Percentiles rank a stretch among this genome's conserved stretches.
These are phyloP conservation scores for Chondrilla cf. caribensis DNA, from an alignment of 37 sponge, comb jelly and placozoan genomes.

Conservation along the genomic window DNA sequence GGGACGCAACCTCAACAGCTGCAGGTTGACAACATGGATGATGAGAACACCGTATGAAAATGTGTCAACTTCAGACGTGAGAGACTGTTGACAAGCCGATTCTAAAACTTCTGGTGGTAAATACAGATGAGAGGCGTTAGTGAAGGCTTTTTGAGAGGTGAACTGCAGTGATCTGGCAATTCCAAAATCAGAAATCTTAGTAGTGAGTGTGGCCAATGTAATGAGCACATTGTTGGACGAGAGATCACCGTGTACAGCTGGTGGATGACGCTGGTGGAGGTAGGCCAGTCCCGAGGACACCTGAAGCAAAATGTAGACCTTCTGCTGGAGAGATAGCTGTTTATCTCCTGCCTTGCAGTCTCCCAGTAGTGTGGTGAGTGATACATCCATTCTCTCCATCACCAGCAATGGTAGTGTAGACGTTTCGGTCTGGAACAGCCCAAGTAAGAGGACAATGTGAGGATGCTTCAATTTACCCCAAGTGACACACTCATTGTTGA, in stretches of 20 bases:
- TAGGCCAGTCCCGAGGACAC: slow-evolving; percentile 41
- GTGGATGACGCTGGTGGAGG: slow-evolving; percentile 39
- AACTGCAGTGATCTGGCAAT: slow-evolving; percentile 11
- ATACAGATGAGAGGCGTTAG: too few relatives aligned
- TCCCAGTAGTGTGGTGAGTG: slow-evolving; percentile 16
- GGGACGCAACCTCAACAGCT: too few relatives aligned
- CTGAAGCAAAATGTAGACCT: slow-evolving; percentile 38
- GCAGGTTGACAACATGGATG: too few relatives aligned
- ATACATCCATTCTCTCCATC: slow-evolving; percentile 23
- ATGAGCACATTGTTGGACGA: slow-evolving; percentile 38
- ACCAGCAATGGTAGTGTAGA: slow-evolving; percentile 13
- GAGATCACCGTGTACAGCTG: slow-evolving; percentile 45
- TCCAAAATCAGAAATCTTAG: slow-evolving; percentile 46
- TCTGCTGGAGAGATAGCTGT: slow-evolving; percentile 33
- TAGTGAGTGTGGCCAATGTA: slow-evolving; percentile 18
- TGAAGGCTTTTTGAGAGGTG: not conserved
- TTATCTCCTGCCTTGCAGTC: not conserved
- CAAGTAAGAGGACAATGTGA: not conserved
- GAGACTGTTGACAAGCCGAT: too few relatives aligned
- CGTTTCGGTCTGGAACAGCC: not conserved
- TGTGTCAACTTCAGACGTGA: too few relatives aligned
- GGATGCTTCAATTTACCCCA: slow-evolving; percentile 3
- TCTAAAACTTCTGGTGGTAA: too few relatives aligned
- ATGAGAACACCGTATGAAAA: too few relatives aligned
- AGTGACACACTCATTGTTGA: not conserved